A percentile compares a stretch with the other conserved stretches of the same genome.
phyloP scores from a whole-genome alignment of 2,888 invertebrate genomes.

The Hypomecis atomaria region DNA sequence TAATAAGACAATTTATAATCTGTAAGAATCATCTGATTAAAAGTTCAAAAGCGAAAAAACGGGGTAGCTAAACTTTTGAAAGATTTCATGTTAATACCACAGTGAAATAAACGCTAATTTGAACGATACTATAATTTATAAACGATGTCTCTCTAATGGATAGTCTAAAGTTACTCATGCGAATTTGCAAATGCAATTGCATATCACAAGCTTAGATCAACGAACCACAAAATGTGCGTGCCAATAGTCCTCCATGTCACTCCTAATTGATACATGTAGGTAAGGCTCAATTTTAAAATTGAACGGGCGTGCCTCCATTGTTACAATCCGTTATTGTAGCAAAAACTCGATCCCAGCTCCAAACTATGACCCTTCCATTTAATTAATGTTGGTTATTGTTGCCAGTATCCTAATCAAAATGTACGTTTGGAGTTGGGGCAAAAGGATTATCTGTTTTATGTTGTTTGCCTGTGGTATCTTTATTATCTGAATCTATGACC shows the following conservation, averaged over 20 bases:
- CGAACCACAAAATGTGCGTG: slow-evolving; percentile 18
- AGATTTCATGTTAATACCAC: not conserved
- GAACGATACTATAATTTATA: slow-evolving; percentile 1
- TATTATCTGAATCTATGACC: not conserved
- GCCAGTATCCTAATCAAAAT: slow-evolving; percentile 8
- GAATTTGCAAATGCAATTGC: no score
- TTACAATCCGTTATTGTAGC: slow-evolving; percentile 13
- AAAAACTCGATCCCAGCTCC: slow-evolving; percentile 22
- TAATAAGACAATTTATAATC: not conserved
- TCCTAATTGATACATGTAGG: slow-evolving; percentile 16
- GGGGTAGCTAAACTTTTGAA: not conserved
- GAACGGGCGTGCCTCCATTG: slow-evolving; percentile 12
- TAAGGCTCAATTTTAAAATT: slow-evolving; percentile 14
- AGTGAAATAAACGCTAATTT: not conserved
- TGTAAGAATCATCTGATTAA: not conserved
- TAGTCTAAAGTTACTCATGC: not conserved
- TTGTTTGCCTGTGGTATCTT: not conserved
- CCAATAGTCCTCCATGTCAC: slow-evolving; percentile 18
- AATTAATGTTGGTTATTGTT: slow-evolving; percentile 12
- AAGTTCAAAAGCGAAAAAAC: not conserved
- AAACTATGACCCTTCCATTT: slow-evolving; percentile 17
- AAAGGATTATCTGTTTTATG: not conserved
- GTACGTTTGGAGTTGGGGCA: not conserved
- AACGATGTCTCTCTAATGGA: slow-evolving; percentile 8
- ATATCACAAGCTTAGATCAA: slow-evolving; percentile 11